Percentiles rank a stretch among this genome's conserved stretches.
phyloP scores from a whole-genome alignment of 2,113 vertebrate genomes.

The Actenoides lindsayi region DNA sequence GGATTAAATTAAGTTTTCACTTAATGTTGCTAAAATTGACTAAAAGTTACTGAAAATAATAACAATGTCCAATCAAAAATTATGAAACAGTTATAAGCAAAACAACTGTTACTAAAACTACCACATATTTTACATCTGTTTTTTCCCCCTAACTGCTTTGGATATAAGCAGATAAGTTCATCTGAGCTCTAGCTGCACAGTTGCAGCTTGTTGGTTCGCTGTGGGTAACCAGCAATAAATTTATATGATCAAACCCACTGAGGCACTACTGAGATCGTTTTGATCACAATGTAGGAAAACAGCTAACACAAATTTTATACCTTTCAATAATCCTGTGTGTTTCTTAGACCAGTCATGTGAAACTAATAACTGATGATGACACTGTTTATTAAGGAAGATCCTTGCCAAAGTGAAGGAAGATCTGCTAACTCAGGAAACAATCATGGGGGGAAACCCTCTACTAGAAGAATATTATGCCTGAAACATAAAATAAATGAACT shows the following conservation, averaged over 20 bases:
- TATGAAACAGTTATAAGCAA: neutral
- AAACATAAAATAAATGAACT: neutral
- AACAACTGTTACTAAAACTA: neutral
- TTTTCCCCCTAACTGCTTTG: neutral
- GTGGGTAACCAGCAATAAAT: conserved; percentile 2
- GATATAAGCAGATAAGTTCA: neutral
- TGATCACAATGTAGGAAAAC: neutral
- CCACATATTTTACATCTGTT: neutral
- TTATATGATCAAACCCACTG: neutral
- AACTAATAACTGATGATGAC: conserved; percentile 22
- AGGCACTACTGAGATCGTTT: neutral
- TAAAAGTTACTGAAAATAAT: neutral
- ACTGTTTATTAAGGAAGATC: neutral
- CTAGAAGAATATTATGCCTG: neutral
- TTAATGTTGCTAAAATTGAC: neutral
- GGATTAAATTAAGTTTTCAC: neutral
- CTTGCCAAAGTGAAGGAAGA: conserved; percentile 2
- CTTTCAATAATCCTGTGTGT: conserved; percentile 10
- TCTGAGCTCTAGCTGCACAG: neutral
- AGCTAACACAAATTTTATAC: conserved; percentile 26
- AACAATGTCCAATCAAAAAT: neutral
- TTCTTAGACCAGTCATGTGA: conserved; percentile 5
- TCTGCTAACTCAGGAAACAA: neutral
- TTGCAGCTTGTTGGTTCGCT: neutral
- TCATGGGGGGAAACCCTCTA: neutral